Evolutionary conservation across 1,140 invertebrate species (phyloP).

Genomic region (Drosophila watanabei): DNA sequence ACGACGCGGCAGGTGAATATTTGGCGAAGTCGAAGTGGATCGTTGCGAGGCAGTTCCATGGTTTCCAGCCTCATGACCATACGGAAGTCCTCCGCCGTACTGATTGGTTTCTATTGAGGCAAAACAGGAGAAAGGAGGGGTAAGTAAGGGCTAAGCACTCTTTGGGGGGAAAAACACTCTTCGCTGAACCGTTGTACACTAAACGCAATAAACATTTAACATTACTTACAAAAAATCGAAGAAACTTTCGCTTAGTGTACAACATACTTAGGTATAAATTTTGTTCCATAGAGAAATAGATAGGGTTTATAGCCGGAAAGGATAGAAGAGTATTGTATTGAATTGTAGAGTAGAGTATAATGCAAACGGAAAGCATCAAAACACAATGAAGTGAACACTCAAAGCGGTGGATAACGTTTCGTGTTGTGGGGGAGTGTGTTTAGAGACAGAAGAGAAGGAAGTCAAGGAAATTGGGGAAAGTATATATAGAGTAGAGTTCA

Average conservation of each 20-base stretch:
- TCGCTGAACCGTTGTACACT: conserved; percentile 30
- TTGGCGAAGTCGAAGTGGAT: conserved; percentile 77
- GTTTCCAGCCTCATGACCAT: conserved; percentile 59
- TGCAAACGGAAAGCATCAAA: conserved; percentile 74
- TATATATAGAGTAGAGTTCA: not conserved
- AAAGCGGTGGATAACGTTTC: conserved; percentile 59
- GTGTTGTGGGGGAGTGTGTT: conserved; percentile 17
- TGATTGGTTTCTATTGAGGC: conserved; percentile 65
- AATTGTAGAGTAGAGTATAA: conserved; percentile 50
- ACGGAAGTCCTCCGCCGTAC: conserved; percentile 68
- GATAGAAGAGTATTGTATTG: conserved; percentile 62
- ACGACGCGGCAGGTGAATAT: conserved; percentile 75
- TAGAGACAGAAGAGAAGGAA: conserved; percentile 10
- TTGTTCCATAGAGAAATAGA: conserved; percentile 35
- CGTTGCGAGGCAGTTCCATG: conserved; percentile 69
- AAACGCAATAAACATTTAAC: conserved; percentile 11
- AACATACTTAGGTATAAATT: conserved; percentile 32
- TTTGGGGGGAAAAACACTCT: conserved; percentile 24
- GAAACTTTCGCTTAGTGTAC: conserved; percentile 33
- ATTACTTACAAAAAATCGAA: not conserved
- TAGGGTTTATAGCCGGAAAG: conserved; percentile 60
- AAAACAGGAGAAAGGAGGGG: not conserved
- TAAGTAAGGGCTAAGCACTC: conserved; percentile 6
- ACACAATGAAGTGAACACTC: conserved; percentile 74
- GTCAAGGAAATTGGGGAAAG: conserved; percentile 19